Percentiles rank a stretch among this genome's conserved stretches.
Conservation (phyloP, 2,888 invertebrate species). For the Magallana nippona region DNA sequence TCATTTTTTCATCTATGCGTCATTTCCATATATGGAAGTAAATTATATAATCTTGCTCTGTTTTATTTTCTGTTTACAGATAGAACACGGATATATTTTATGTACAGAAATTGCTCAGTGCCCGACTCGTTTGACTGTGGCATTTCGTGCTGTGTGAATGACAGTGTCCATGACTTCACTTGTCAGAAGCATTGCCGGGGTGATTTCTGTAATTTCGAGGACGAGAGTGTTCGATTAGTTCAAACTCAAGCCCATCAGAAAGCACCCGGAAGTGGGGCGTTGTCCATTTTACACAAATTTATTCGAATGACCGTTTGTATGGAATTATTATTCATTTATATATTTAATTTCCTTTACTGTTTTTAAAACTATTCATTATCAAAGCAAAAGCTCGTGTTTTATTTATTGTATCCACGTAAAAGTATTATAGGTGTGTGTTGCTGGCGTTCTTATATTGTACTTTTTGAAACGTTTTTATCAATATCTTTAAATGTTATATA, state of each 20-base stretch:
- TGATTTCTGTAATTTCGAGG: background rate
- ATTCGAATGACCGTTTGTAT: conserved; percentile 33
- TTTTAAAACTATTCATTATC: no score
- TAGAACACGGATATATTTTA: background rate
- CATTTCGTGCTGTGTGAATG: background rate
- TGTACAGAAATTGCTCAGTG: background rate
- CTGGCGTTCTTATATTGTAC: background rate
- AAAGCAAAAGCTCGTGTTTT: no score
- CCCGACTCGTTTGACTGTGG: conserved; percentile 17
- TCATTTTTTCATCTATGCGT: no score
- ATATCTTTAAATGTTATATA: background rate
- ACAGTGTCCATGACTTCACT: conserved; percentile 21
- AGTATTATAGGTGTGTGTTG: background rate
- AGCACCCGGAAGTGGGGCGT: conserved; percentile 9
- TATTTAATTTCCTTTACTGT: background rate
- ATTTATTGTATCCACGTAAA: background rate
- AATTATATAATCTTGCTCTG: background rate
- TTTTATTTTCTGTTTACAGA: background rate
- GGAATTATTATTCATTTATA: background rate
- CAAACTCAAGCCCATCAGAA: background rate
- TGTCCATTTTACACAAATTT: background rate
- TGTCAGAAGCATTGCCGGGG: background rate
- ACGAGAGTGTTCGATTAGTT: background rate
- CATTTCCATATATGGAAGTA: no score
- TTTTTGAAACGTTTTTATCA: background rate